Base-by-base conservation (phyloP, 2,888 invertebrate genomes). In the Chouioia cunea region DNA sequence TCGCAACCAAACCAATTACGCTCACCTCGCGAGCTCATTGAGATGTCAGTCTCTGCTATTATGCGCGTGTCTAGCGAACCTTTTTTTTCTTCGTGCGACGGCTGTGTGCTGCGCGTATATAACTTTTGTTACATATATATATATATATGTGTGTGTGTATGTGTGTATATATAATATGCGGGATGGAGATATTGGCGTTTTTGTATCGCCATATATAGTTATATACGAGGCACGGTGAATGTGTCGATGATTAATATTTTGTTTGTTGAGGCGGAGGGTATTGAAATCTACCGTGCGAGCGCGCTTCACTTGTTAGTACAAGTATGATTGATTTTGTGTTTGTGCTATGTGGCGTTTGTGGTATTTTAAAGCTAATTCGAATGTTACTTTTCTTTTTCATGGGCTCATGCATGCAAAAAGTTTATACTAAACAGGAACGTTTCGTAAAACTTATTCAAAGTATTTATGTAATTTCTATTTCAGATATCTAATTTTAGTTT, bases 191-290 rank as follows among this genome's bases (percentile, higher is more conserved):
- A 43, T 63, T 10, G 36, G 22, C 44, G 53, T 3, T 46, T 27
- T 27, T 6, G 36, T 10, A n/a, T n/a, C n/a, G n/a, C n/a, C n/a
- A n/a, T n/a, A n/a, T n/a, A n/a, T n/a, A n/a, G 52, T 16, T 15
- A 20, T 22, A 52, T 15, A 22, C 58, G 44, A n/a, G n/a, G n/a
- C 46, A 6, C 16, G 27, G 36, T 36, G 44, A 56, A 56, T 1
- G 23, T 2, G 6, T 47, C 60, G 68, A 62, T 68, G 68, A 68
- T 68, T 62, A 62, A 68, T 68, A 68, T 56, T 36, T 68, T 68
- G 68, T 68, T 68, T 54, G 62, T 62, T 44, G 16, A 47, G 16
- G 15, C 12, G 27, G 46, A 16, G 47, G 46, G 23, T 18, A 23
- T 36, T 12, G 22, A 48, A 54, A 46, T 15, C 36, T n/a, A 43